Base-by-base conservation (phyloP, 2,113 vertebrate species). In the Ophiodon elongatus region DNA sequence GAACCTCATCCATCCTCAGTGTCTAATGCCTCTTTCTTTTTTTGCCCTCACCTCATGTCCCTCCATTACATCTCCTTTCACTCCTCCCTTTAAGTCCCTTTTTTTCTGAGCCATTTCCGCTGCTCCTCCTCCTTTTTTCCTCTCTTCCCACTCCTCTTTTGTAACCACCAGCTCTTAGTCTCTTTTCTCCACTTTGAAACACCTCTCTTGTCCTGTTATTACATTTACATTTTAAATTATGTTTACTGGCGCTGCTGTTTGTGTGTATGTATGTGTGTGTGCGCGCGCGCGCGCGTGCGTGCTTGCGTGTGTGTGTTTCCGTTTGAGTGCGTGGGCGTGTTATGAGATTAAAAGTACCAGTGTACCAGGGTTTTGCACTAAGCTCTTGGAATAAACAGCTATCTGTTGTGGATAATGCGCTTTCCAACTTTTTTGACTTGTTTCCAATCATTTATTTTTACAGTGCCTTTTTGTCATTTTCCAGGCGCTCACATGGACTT, bases 221-320 rank as follows among this genome's bases (percentile, higher is more conserved):
- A 71, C 87, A 87, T 88, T 91, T 88, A 71, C 84, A 93, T 92
- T 92, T 91, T 79, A 91, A 91, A 91, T 88, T n/a, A 82, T 85
- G 74, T 89, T 91, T 85, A 39, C 80, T 71, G 72, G 60, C 52
- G 73, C 60, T 62, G 43, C 47, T 54, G 70, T 35, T 45, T 57
- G 10, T 47, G 25, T 47, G 45, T 74, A 35, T 69, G 35, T 52
- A 31, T 70, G 19, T 67, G 8, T 33, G 23, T 65, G 29, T 73
- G 75, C 50, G 60, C n/a, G 27, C 73, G 25, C 59, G 59, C 8
- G 66, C 29, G 62, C 41, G 8, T 39, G 14, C 37, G 43, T 63
- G 35, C 52, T 25, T 67, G 21, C 37, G 57, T 67, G 9, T 73
- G 8, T 63, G 56, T 23, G 31, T 79, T 15, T 75, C 33, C 56